Evolutionary conservation across 2,113 vertebrate genomes (phyloP).

Genomic region (Pionites leucogaster): DNA sequence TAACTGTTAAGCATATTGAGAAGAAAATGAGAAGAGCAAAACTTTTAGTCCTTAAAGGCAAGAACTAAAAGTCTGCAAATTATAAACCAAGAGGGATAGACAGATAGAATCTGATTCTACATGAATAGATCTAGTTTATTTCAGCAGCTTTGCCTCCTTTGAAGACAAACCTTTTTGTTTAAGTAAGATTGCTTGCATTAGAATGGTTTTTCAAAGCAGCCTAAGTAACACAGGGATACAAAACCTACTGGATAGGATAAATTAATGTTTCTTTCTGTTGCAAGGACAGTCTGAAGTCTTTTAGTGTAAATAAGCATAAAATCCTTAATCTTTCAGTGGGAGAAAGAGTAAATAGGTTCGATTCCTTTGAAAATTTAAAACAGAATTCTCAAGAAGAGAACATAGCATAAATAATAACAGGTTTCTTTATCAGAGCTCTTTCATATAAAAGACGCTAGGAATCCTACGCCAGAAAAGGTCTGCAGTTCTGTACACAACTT

Average conservation of each 20-base stretch:
- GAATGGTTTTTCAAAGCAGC: slow-evolving; percentile 9
- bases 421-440: neutral
- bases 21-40: neutral
- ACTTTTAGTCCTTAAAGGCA: neutral
- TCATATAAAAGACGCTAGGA: neutral
- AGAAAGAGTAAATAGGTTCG: neutral
- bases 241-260: neutral
- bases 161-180: neutral
- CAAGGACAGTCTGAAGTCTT: neutral
- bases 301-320: slow-evolving; percentile 25
- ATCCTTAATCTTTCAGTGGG: neutral
- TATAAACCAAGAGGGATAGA: neutral
- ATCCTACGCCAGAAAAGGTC: neutral
- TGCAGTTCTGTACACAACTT: slow-evolving; percentile 34
- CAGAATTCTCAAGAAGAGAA: neutral
- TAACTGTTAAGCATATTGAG: neutral
- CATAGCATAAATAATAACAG: neutral
- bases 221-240: neutral
- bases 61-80: neutral
- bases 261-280: neutral
- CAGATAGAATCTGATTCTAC: neutral
- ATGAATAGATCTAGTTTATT: neutral
- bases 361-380: slow-evolving; percentile 16
- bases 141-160: neutral
- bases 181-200: neutral